These are phyloP conservation scores for Glossosoma conforme DNA, from an alignment of 1,140 invertebrate species.

Conservation along the genomic window DNA sequence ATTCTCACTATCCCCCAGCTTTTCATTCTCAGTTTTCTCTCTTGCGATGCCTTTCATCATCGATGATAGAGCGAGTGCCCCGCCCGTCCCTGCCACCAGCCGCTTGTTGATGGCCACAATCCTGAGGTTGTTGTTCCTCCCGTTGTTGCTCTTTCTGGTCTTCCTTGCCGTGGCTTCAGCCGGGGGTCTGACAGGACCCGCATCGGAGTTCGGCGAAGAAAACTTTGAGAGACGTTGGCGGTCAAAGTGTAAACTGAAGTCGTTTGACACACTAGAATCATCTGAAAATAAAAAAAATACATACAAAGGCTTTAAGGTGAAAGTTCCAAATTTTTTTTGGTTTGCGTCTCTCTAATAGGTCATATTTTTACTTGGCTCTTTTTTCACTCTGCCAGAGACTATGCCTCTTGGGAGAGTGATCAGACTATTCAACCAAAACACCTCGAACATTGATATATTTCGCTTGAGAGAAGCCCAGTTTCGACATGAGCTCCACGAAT, in stretches of 20 bases:
- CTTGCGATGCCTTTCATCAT: background rate
- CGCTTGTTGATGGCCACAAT: background rate
- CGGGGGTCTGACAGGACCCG: background rate
- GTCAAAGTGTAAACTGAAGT: background rate
- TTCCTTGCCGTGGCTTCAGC: background rate
- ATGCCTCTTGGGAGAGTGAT: too few species aligned
- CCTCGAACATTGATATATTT: too few species aligned
- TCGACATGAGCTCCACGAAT: too few species aligned
- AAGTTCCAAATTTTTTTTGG: too few species aligned
- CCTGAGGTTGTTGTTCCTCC: background rate
- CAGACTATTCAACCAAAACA: too few species aligned
- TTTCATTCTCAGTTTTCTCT: background rate
- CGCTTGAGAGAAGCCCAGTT: too few species aligned
- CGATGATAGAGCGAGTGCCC: too few species aligned
- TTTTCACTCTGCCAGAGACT: too few species aligned
- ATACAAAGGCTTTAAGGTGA: too few species aligned
- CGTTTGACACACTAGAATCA: background rate
- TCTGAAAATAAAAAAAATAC: conserved; percentile 5
- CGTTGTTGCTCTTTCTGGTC: background rate
- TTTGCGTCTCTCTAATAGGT: too few species aligned
- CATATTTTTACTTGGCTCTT: too few species aligned
- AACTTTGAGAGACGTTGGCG: background rate
- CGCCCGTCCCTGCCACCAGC: too few species aligned
- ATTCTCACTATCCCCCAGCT: background rate
- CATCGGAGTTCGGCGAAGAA: background rate